These are phyloP conservation scores for Liparis tanakae DNA, from an alignment of 2,797 vertebrate species.

Conservation along the genomic window DNA sequence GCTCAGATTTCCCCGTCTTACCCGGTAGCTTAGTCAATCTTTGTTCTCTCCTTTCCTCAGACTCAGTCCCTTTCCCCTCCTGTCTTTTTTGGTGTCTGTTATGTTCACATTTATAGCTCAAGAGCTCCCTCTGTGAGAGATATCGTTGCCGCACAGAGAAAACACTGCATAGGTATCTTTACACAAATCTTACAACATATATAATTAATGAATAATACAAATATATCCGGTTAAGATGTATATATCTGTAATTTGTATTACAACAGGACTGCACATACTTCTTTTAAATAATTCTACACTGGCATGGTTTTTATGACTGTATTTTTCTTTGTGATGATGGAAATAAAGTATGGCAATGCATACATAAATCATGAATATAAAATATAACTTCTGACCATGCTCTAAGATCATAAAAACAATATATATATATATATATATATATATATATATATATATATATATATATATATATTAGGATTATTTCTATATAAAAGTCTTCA, in stretches of 20 bases:
- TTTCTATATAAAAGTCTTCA: neutral
- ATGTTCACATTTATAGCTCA: slow-evolving; percentile 72
- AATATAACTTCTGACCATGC: neutral
- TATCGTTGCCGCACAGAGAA: slow-evolving; percentile 39
- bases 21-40: slow-evolving; percentile 31
- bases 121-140: slow-evolving; percentile 84
- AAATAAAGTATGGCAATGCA: neutral
- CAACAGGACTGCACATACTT: neutral
- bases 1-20: slow-evolving; percentile 1
- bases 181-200: slow-evolving; percentile 20
- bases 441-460: too few species aligned
- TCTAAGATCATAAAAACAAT: too few species aligned
- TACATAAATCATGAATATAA: too few species aligned
- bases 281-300: slow-evolving; percentile 1
- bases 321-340: neutral
- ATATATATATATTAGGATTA: slow-evolving; percentile 1
- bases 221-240: neutral
- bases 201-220: neutral
- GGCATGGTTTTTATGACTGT: neutral
- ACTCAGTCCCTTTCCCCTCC: slow-evolving; percentile 29
- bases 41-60: slow-evolving; percentile 31
- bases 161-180: slow-evolving; percentile 36
- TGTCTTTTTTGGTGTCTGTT: slow-evolving; percentile 41
- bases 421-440: too few species aligned
- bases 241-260: neutral